A percentile compares a stretch with the other conserved stretches of the same genome.
Conservation (phyloP, 1,140 invertebrate genomes). For the Drosophila nigrodunni region DNA sequence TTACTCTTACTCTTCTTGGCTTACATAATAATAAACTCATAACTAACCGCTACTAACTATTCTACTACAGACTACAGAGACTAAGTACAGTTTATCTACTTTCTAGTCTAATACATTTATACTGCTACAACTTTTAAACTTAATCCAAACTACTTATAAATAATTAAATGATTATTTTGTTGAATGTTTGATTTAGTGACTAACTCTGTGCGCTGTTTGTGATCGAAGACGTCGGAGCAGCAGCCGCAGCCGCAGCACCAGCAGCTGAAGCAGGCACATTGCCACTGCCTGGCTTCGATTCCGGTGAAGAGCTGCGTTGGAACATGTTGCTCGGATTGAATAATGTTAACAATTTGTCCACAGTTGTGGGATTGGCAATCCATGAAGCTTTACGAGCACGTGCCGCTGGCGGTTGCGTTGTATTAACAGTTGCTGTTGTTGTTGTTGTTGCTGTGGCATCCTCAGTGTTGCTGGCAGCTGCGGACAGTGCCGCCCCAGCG, state of each 20-base stretch:
- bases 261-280: neutral
- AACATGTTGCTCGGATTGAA: conserved; percentile 86
- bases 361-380: conserved; percentile 86
- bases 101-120: too few relatives aligned
- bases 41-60: too few relatives aligned
- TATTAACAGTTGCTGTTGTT: conserved; percentile 11
- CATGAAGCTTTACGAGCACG: conserved; percentile 86
- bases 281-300: conserved; percentile 51
- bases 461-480: conserved; percentile 25
- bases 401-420: conserved; percentile 54
- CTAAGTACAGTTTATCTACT: too few relatives aligned
- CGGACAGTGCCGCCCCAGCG: conserved; percentile 57
- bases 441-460: conserved; percentile 15
- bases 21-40: too few relatives aligned
- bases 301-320: conserved; percentile 80
- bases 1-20: too few relatives aligned
- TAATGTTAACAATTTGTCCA: conserved; percentile 86
- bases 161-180: neutral
- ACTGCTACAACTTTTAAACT: neutral
- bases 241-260: neutral
- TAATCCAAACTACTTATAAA: neutral
- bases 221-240: conserved; percentile 2
- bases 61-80: too few relatives aligned
- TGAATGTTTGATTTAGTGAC: conserved; percentile 16
- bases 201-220: conserved; percentile 64